Conservation (phyloP, 1,140 invertebrate genomes). For the Cydia amplana region DNA sequence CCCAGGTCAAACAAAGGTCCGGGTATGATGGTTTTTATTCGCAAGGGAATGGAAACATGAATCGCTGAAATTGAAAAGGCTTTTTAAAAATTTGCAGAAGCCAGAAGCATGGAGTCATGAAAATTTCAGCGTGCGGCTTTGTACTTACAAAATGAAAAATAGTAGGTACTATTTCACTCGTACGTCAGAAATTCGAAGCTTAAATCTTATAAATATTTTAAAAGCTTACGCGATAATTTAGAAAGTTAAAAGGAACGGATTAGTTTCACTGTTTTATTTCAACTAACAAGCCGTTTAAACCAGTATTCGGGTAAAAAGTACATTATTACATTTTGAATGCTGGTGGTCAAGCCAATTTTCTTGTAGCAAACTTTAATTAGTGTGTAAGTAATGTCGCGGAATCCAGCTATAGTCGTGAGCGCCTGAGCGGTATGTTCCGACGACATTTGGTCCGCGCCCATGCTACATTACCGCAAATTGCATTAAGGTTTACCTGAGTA, state of each 20-base stretch:
- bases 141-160: slow-evolving; percentile 57
- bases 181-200: slow-evolving; percentile 38
- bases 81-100: slow-evolving; percentile 58
- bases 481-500: slow-evolving; percentile 66
- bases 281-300: background rate
- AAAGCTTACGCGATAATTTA: no score
- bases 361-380: background rate
- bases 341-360: background rate
- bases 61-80: slow-evolving; percentile 59
- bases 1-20: slow-evolving; percentile 45
- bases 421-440: slow-evolving; percentile 1
- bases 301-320: background rate
- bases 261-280: background rate
- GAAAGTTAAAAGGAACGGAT: background rate
- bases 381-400: background rate
- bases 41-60: slow-evolving; percentile 51
- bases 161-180: slow-evolving; percentile 46
- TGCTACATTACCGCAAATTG: slow-evolving; percentile 74
- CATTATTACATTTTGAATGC: background rate
- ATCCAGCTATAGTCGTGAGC: slow-evolving; percentile 8
- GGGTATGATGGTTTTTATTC: slow-evolving; percentile 44
- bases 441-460: slow-evolving; percentile 39
- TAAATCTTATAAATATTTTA: no score
- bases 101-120: slow-evolving; percentile 59
- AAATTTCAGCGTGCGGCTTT: slow-evolving; percentile 60